phyloP scores from a whole-genome alignment of 1,140 invertebrate species.

The Zeugodacus cucurbitae region DNA sequence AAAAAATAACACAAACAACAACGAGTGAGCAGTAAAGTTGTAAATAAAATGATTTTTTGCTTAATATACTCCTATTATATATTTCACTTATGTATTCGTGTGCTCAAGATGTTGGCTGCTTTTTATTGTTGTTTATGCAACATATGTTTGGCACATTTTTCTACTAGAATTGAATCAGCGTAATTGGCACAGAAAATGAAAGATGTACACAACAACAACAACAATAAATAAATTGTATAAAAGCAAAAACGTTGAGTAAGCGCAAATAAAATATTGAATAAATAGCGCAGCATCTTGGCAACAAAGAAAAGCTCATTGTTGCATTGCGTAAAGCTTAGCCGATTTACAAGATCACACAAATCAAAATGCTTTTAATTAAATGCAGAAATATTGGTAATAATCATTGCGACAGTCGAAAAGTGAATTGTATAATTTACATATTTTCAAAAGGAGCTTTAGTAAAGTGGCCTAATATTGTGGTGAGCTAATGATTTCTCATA shows the following conservation, averaged over 20 bases:
- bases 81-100: not conserved
- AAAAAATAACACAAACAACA: not conserved
- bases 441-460: too few species aligned
- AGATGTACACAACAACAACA: not conserved
- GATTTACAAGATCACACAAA: not conserved
- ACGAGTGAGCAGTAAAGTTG: not conserved
- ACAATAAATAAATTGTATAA: not conserved
- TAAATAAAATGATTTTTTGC: not conserved
- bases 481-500: too few species aligned
- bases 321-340: not conserved
- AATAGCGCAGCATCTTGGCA: not conserved
- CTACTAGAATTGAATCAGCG: conserved; percentile 2
- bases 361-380: too few species aligned
- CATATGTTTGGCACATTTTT: conserved; percentile 31
- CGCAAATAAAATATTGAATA: not conserved
- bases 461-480: too few species aligned
- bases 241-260: not conserved
- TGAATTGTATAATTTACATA: too few species aligned
- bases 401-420: too few species aligned
- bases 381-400: too few species aligned
- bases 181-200: not conserved
- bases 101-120: not conserved
- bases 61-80: not conserved
- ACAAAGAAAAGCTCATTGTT: not conserved
- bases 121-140: not conserved